phyloP scores from a whole-genome alignment of 2,113 vertebrate genomes.

The Dicaeum eximium region DNA sequence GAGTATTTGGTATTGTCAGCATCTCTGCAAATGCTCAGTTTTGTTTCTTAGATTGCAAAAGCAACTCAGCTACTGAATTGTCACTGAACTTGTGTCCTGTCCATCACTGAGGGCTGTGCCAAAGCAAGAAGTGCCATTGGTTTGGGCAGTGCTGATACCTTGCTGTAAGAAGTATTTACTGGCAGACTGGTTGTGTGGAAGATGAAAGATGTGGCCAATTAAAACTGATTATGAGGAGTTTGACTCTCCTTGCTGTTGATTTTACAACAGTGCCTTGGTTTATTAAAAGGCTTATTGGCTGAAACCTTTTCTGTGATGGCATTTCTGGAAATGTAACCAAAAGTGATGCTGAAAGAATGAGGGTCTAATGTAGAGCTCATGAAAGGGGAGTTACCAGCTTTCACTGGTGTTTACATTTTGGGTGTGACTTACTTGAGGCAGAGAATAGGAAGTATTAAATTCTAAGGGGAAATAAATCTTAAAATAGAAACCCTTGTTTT shows the following conservation, averaged over 20 bases:
- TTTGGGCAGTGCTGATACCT: neutral
- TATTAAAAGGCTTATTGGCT: neutral
- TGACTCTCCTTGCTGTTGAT: neutral
- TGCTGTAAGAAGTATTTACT: neutral
- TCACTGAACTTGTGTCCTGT: neutral
- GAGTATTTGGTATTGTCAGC: neutral
- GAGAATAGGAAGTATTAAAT: neutral
- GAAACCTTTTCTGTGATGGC: neutral
- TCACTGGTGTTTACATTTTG: neutral
- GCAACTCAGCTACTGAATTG: neutral
- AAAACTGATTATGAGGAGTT: neutral
- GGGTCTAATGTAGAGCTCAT: neutral
- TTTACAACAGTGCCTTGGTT: neutral
- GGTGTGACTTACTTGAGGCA: neutral
- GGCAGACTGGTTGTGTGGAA: neutral
- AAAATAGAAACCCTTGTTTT: constrained; percentile 21
- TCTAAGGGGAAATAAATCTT: neutral
- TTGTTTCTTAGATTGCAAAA: neutral
- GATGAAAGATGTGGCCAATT: neutral
- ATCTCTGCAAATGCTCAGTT: neutral
- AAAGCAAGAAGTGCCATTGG: neutral
- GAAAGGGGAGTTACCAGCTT: neutral
- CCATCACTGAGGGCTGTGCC: neutral
- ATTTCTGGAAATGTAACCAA: neutral
- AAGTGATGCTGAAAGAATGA: neutral